phyloP scores from a whole-genome alignment of 2,797 vertebrate genomes.

The Melanotaenia parkinsoni region DNA sequence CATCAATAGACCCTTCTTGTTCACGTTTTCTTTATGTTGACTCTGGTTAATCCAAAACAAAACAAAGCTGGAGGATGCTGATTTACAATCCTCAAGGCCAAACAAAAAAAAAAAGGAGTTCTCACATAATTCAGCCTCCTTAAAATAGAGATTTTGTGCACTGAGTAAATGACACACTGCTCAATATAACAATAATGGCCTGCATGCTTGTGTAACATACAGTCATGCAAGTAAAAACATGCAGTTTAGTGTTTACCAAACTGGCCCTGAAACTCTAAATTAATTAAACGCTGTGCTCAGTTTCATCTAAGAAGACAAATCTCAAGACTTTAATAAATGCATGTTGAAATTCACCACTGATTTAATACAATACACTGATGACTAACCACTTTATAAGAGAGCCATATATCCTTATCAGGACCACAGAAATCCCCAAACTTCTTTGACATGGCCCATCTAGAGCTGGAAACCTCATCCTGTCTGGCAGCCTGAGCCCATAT shows the following conservation, averaged over 20 bases:
- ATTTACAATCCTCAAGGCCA: not conserved
- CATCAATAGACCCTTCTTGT: not conserved
- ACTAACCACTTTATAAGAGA: too few species aligned
- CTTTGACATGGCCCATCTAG: too few species aligned
- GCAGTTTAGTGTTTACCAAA: too few species aligned
- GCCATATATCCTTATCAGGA: not conserved
- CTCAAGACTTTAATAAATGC: not conserved
- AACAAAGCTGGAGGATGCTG: not conserved
- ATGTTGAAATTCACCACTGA: not conserved
- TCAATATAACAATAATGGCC: too few species aligned
- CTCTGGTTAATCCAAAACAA: not conserved
- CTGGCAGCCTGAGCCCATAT: not conserved
- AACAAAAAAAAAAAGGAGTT: too few species aligned
- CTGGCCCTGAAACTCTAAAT: not conserved
- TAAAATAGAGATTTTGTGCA: too few species aligned
- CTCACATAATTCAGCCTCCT: not conserved
- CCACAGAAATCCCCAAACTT: not conserved
- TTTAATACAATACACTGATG: not conserved
- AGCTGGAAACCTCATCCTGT: not conserved
- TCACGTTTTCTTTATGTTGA: not conserved
- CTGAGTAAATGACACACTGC: too few species aligned
- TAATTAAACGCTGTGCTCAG: not conserved
- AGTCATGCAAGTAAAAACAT: too few species aligned
- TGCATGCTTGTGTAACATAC: too few species aligned
- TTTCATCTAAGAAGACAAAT: not conserved